A percentile compares a stretch with the other conserved stretches of the same genome.
phyloP scores from a whole-genome alignment of 2,888 invertebrate genomes.

The Drosophila paracracens region DNA sequence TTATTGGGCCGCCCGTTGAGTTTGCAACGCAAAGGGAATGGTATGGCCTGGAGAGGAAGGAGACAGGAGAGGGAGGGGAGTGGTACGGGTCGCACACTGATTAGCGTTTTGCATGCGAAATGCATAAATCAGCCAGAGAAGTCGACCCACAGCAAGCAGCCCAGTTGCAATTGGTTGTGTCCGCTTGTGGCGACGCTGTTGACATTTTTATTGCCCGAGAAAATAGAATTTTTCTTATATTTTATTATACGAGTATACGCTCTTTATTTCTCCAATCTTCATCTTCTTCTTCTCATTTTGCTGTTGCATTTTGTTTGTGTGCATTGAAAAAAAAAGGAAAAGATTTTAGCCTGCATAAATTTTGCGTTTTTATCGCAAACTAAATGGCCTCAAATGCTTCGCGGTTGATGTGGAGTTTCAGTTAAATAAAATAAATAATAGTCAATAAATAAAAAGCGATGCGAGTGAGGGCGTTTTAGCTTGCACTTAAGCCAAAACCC shows the following conservation, averaged over 20 bases:
- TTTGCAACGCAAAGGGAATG: background rate
- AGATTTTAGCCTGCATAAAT: constrained; percentile 44
- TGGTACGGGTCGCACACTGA: constrained; percentile 54
- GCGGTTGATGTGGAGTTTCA: constrained; percentile 52
- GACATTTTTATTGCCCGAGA: constrained; percentile 79
- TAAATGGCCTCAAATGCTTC: constrained; percentile 73
- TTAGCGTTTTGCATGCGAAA: constrained; percentile 79
- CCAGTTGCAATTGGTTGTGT: constrained; percentile 57
- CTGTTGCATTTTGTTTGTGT: constrained; percentile 13
- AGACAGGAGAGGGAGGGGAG: background rate
- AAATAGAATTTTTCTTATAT: constrained; percentile 71
- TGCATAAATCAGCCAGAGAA: constrained; percentile 70
- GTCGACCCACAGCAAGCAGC: constrained; percentile 34
- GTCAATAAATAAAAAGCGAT: constrained; percentile 63
- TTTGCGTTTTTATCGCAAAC: constrained; percentile 67
- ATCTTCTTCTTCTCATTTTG: background rate
- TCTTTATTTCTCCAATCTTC: constrained; percentile 1
- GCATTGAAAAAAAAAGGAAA: background rate
- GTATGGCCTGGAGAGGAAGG: background rate
- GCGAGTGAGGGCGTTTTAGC: constrained; percentile 26
- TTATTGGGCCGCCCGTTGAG: constrained; percentile 53
- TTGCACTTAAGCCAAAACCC: constrained; percentile 32
- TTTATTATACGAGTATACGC: constrained; percentile 36
- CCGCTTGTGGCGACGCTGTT: constrained; percentile 62
- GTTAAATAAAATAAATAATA: constrained; percentile 76